Conservation (phyloP, 2,888 invertebrate species). For the Enchytraeus crypticus region DNA sequence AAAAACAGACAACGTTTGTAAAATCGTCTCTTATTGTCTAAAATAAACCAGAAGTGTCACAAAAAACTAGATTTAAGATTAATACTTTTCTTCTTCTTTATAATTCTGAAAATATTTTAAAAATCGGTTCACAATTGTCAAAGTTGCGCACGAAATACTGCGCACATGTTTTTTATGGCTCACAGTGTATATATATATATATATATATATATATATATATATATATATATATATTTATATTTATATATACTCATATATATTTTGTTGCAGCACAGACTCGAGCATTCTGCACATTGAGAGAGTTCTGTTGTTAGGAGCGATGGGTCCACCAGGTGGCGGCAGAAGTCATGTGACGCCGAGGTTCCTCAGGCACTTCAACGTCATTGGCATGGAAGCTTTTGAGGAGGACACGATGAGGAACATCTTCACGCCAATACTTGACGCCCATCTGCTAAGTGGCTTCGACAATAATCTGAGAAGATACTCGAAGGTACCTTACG, state of each 20-base stretch:
- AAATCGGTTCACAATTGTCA: too few species aligned
- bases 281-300: conserved; percentile 39
- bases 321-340: conserved; percentile 48
- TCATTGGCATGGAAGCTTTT: conserved; percentile 45
- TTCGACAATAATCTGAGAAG: conserved; percentile 39
- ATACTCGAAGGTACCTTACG: conserved; percentile 43
- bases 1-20: too few species aligned
- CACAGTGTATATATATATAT: too few species aligned
- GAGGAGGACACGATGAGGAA: conserved; percentile 46
- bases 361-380: conserved; percentile 46
- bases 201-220: background rate
- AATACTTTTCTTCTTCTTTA: too few species aligned
- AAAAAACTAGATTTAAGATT: too few species aligned
- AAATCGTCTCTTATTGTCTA: too few species aligned
- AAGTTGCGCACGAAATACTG: too few species aligned
- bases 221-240: background rate
- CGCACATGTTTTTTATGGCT: too few species aligned
- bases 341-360: conserved; percentile 44
- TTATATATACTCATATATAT: background rate
- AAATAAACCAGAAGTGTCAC: too few species aligned
- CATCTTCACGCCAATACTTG: conserved; percentile 46
- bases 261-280: conserved; percentile 41
- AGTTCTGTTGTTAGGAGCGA: conserved; percentile 44
- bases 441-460: conserved; percentile 45
- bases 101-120: too few species aligned